phyloP scores from a whole-genome alignment of 2,797 vertebrate species.

The Sus cebifrons region DNA sequence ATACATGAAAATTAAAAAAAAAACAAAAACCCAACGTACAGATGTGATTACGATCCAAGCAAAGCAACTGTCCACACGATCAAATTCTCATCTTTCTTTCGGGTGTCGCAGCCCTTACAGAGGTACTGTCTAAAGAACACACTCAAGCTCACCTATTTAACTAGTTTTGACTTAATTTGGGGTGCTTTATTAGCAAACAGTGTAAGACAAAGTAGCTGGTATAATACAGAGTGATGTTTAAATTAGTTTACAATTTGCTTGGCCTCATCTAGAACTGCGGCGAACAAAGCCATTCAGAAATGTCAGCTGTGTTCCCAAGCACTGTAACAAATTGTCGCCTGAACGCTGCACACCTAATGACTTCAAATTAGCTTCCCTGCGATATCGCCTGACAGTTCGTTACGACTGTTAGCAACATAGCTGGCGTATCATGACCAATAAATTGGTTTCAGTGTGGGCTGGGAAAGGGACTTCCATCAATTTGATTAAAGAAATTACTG shows the following conservation, averaged over 20 bases:
- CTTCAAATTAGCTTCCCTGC: constrained; percentile 99
- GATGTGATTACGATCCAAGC: constrained; percentile 75
- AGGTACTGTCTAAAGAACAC: constrained; percentile 84
- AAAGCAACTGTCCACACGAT: constrained; percentile 51
- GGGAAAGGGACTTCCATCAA: constrained; percentile 96
- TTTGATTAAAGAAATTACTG: constrained; percentile 99
- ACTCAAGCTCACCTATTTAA: constrained; percentile 90
- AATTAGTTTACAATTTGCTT: constrained; percentile 99
- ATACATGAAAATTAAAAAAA: too few species aligned
- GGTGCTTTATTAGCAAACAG: constrained; percentile 96
- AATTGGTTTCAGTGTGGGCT: constrained; percentile 98
- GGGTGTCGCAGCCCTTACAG: constrained; percentile 65
- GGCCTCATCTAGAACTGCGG: constrained; percentile 97
- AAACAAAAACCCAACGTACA: not conserved
- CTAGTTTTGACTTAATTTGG: constrained; percentile 92
- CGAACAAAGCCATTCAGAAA: constrained; percentile 98
- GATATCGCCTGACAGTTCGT: constrained; percentile 99
- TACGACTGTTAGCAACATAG: constrained; percentile 98
- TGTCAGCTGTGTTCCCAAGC: constrained; percentile 96
- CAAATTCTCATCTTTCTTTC: constrained; percentile 63
- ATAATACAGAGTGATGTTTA: constrained; percentile 99
- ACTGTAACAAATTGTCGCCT: constrained; percentile 99
- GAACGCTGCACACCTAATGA: constrained; percentile 99
- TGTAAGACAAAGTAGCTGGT: constrained; percentile 96
- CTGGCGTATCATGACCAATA: constrained; percentile 99